A percentile compares a stretch with the other conserved stretches of the same genome.
These are phyloP conservation scores for Meriones psammophilus DNA, from an alignment of 2,797 vertebrate species.

Conservation along the genomic window DNA sequence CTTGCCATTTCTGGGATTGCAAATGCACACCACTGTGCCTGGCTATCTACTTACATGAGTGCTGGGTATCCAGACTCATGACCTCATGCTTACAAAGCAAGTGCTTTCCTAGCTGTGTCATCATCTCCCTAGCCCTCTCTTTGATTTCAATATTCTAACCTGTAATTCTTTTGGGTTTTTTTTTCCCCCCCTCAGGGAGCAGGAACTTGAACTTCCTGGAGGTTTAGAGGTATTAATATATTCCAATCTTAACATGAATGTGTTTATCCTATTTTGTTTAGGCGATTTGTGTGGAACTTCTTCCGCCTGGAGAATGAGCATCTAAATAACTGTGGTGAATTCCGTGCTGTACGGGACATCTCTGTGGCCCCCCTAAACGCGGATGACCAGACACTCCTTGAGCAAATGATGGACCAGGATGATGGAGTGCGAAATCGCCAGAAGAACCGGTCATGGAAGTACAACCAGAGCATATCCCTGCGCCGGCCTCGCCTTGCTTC, in stretches of 20 bases:
- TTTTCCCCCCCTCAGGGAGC: background rate
- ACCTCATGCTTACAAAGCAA: background rate
- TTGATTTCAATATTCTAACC: constrained; percentile 32
- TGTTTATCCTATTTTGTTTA: constrained; percentile 78
- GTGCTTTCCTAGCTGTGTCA: background rate
- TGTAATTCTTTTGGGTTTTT: background rate
- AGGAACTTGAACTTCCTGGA: constrained; percentile 9
- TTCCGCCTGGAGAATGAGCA: constrained; percentile 99
- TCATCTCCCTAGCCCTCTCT: background rate
- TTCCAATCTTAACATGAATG: background rate
- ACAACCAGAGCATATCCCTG: constrained; percentile 96
- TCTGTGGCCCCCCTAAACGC: constrained; percentile 97
- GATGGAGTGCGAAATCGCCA: constrained; percentile 97
- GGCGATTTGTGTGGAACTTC: constrained; percentile 99
- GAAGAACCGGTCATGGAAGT: constrained; percentile 97
- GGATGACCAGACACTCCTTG: constrained; percentile 97
- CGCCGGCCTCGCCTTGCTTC: constrained; percentile 94
- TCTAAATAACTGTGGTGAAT: constrained; percentile 98
- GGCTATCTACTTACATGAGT: background rate
- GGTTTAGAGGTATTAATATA: background rate
- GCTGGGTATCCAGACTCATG: background rate
- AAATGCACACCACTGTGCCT: background rate
- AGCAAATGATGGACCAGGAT: constrained; percentile 99
- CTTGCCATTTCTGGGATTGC: background rate
- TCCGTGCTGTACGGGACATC: constrained; percentile 98